Evolutionary conservation across 2,113 vertebrate species (phyloP).

Genomic region (Ibidorhyncha struthersii): DNA sequence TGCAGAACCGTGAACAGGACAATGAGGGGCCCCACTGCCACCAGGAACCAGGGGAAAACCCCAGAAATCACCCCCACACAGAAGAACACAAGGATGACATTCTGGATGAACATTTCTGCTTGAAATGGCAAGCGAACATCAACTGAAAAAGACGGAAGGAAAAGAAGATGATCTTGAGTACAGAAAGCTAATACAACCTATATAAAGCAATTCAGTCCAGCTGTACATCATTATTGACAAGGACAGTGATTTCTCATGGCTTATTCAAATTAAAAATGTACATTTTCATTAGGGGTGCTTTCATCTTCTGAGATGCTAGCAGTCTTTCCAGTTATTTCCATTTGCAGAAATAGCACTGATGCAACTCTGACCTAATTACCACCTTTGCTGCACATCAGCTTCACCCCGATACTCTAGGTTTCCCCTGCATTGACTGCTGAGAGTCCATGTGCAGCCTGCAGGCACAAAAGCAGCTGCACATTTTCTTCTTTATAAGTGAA

Average conservation of each 20-base stretch:
- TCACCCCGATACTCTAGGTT: background rate
- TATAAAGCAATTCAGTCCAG: background rate
- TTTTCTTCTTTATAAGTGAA: background rate
- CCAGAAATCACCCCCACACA: slow-evolving; percentile 87
- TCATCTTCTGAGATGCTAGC: background rate
- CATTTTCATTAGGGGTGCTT: background rate
- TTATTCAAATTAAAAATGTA: background rate
- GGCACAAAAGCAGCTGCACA: background rate
- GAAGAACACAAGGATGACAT: slow-evolving; percentile 91
- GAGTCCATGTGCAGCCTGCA: background rate
- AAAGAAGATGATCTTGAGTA: background rate
- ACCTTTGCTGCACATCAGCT: background rate
- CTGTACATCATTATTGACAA: background rate
- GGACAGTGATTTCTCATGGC: background rate
- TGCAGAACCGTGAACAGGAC: slow-evolving; percentile 85
- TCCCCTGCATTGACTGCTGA: background rate
- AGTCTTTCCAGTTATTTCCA: background rate
- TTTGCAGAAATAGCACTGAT: background rate
- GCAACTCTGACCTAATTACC: background rate
- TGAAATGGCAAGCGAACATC: slow-evolving; percentile 93
- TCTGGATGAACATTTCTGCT: slow-evolving; percentile 94
- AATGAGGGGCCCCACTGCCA: slow-evolving; percentile 86
- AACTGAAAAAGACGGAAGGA: slow-evolving; percentile 68
- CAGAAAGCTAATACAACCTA: background rate
- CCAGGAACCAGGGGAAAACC: slow-evolving; percentile 92